These are phyloP conservation scores for Leptinotarsa undecemlineata DNA, from an alignment of 1,140 invertebrate genomes.

Conservation along the genomic window DNA sequence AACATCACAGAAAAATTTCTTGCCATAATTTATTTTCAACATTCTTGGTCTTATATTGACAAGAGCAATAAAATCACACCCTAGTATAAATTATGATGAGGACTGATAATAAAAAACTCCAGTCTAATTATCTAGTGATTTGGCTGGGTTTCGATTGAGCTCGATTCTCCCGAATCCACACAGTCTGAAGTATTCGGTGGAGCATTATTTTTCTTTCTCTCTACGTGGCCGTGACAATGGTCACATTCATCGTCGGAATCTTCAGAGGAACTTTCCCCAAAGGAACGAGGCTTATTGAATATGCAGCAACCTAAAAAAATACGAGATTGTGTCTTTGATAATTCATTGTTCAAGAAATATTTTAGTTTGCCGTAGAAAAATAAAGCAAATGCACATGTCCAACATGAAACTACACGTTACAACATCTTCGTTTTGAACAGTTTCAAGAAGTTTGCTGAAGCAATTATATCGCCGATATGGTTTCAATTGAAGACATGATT, in stretches of 20 bases:
- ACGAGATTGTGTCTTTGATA: neutral
- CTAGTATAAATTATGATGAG: neutral
- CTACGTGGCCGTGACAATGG: constrained; percentile 82
- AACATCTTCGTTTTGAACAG: too few species aligned
- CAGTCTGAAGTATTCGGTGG: neutral
- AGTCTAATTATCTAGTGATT: constrained; percentile 11
- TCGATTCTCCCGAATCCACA: neutral
- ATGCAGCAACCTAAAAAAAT: constrained; percentile 80
- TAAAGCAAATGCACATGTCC: too few species aligned
- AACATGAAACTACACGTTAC: too few species aligned
- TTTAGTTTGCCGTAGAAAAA: too few species aligned
- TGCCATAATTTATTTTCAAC: neutral
- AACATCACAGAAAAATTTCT: constrained; percentile 3
- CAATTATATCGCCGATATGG: too few species aligned
- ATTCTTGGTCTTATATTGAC: neutral
- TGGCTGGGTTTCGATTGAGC: constrained; percentile 2
- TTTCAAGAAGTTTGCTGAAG: too few species aligned
- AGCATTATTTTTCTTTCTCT: constrained; percentile 64
- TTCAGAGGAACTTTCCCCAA: constrained; percentile 80
- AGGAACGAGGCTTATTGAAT: constrained; percentile 78
- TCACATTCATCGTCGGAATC: constrained; percentile 80
- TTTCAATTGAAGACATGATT: too few species aligned
- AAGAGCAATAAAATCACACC: neutral
- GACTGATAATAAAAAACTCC: neutral
- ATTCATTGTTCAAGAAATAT: too few species aligned